Percentiles rank a stretch among this genome's conserved stretches.
Evolutionary conservation across 1,140 invertebrate species (phyloP).

Genomic region (Halictus rubicundus): DNA sequence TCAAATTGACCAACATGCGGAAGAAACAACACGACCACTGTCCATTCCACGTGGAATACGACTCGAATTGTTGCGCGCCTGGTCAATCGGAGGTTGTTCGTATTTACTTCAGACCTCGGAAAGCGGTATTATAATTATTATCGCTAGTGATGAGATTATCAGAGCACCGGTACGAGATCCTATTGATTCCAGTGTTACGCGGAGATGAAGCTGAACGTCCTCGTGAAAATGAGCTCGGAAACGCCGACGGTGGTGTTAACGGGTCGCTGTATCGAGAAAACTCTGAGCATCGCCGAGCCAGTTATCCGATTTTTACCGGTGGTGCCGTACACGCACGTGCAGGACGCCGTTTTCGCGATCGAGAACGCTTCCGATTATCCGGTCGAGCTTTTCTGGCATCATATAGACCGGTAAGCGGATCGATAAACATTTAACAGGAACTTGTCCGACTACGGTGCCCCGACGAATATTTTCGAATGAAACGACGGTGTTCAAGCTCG

Average conservation of each 20-base stretch:
- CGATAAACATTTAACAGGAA: neutral
- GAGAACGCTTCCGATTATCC: slow-evolving; percentile 73
- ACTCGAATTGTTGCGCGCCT: slow-evolving; percentile 37
- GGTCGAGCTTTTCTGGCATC: slow-evolving; percentile 77
- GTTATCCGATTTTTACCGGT: slow-evolving; percentile 70
- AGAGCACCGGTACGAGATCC: too few relatives aligned
- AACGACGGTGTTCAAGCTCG: slow-evolving; percentile 48
- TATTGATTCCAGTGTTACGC: slow-evolving; percentile 62
- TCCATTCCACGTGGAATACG: slow-evolving; percentile 57
- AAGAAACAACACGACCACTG: slow-evolving; percentile 51
- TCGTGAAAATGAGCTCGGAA: slow-evolving; percentile 66
- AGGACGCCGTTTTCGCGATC: slow-evolving; percentile 69
- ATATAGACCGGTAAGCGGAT: slow-evolving; percentile 74
- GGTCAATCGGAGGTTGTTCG: slow-evolving; percentile 54
- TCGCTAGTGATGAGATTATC: too few relatives aligned
- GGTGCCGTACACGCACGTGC: slow-evolving; percentile 68
- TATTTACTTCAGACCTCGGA: slow-evolving; percentile 66
- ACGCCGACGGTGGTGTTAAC: slow-evolving; percentile 61
- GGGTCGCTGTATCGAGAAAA: slow-evolving; percentile 72
- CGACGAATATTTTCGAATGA: neutral
- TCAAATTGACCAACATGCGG: slow-evolving; percentile 49
- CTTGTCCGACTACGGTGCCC: neutral
- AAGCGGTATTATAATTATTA: too few relatives aligned
- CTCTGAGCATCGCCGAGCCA: slow-evolving; percentile 68
- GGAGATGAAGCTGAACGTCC: slow-evolving; percentile 67